phyloP scores from a whole-genome alignment of 1,140 invertebrate genomes.

The Planococcus citri region DNA sequence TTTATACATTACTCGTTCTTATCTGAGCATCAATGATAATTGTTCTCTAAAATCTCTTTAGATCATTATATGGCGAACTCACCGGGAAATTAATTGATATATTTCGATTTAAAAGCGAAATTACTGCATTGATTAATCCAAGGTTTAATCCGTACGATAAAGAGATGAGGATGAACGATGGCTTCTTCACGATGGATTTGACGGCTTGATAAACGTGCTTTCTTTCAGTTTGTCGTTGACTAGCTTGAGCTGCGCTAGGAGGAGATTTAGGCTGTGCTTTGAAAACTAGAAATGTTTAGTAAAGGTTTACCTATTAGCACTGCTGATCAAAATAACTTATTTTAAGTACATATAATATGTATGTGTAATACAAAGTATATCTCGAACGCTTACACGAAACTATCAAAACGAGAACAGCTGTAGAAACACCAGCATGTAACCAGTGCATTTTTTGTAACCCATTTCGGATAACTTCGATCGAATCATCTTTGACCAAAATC shows the following conservation, averaged over 20 bases:
- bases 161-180: constrained; percentile 64
- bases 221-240: constrained; percentile 37
- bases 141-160: constrained; percentile 83
- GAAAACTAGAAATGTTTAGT: constrained; percentile 56
- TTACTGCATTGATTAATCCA: constrained; percentile 86
- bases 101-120: constrained; percentile 65
- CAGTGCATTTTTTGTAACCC: constrained; percentile 40
- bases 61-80: too few relatives aligned
- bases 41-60: too few relatives aligned
- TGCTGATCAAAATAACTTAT: too few relatives aligned
- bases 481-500: constrained; percentile 37
- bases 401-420: constrained; percentile 61
- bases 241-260: constrained; percentile 62
- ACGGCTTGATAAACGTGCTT: constrained; percentile 27
- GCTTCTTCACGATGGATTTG: constrained; percentile 50
- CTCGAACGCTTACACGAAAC: constrained; percentile 47
- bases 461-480: constrained; percentile 35
- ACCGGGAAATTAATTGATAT: too few relatives aligned
- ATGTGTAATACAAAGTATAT: too few relatives aligned
- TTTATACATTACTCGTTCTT: too few relatives aligned
- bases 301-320: too few relatives aligned
- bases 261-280: constrained; percentile 60
- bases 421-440: constrained; percentile 50
- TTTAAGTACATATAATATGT: too few relatives aligned
- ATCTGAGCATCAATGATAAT: too few relatives aligned